Base-by-base conservation (phyloP, 2,113 vertebrate species). In the Oryzias melastigma region DNA sequence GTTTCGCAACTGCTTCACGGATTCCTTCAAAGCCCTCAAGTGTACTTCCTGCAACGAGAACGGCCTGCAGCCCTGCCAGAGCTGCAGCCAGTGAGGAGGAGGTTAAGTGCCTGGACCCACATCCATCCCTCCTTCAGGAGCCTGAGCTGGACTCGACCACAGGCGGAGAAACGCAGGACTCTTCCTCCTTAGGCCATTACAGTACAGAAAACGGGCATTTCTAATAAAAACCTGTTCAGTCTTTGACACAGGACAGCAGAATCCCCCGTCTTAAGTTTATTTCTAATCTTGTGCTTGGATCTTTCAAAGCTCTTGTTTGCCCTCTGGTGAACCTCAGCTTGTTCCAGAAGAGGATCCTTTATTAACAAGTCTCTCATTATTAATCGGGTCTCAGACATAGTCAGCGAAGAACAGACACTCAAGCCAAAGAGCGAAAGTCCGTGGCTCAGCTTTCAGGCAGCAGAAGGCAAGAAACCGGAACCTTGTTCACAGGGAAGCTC, bases 21-120 rank as follows among this genome's bases (percentile, higher is more conserved):
- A 98, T 89, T 96, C 95, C 15, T 98, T 98, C 92, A 99, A 98
- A 92, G 96, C 96, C 71, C 93, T 99, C 71, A 98, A 95, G 90
- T 99, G 97, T 25, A 98, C 95, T 0, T 94, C 95, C 16, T 99
- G 97, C 88, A 99, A 99, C 0, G 97, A 99, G 89, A 99, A 99
- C 0, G 97, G 97, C 52, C 92, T 99, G 75, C 97, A 96, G 87
- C 91, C 93, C 43, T 99, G 97, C 76, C 87, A 80, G 80, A 94
- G 88, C 87, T 99, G 97, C 83, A 88, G 90, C 73, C 81, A 78
- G 57, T 91, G 80, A 93, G 77, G 60, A 93, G 77, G 60, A 77
- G 55, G 65, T 66, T 3, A 65, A 82, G 90, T 89, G 88, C 88
- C 86, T 87, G 70, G 72, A 54, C 75, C 13, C 14, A 49, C 58